Base-by-base conservation (phyloP, 2,888 invertebrate species). In the Tryphoninae sp. region DNA sequence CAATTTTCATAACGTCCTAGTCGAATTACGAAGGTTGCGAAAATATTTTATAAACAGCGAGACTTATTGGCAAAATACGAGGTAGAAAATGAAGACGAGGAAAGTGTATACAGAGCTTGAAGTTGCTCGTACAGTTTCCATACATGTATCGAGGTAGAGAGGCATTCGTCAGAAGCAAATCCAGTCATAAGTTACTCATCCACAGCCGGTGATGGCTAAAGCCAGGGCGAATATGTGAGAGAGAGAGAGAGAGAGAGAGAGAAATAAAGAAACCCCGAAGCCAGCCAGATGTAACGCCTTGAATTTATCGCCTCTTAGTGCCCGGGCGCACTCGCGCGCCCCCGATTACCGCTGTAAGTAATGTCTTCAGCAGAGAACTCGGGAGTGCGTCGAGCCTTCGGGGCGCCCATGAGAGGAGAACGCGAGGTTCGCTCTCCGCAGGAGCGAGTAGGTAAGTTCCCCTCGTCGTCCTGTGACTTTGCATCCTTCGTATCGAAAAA, bases 221-320 rank as follows among this genome's bases (percentile, higher is more conserved):
- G 33, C 33, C 33, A 6, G 33, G 33, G 3, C 33, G 33, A 33
- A n/a, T 4, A 23, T 11, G 3, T 45, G 64, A 19, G 71, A 40
- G 65, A 76, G 78, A 69, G 80, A 75, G 80, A 77, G 62, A 78
- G 67, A 23, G 53, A 79, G 78, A 68, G 79, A 75, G 69, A 19
- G 64, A 76, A 80, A 71, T 78, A 76, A 81, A 82, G 62, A 75
- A 75, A 82, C 82, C 83, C 83, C 82, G 83, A 81, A 84, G 84
- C 84, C 80, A 83, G 84, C 83, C 86, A 86, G 86, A 88, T 87
- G 88, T 84, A 87, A 85, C 86, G 85, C 86, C 86, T 82, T 85
- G 87, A 87, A 89, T 89, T 88, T 88, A 89, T 89, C 87, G 86
- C 85, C 86, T 86, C 86, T 86, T 85, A 86, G 86, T 82, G 85